Base-by-base conservation (phyloP, 2,113 vertebrate genomes). In the Coracopsis vasa region DNA sequence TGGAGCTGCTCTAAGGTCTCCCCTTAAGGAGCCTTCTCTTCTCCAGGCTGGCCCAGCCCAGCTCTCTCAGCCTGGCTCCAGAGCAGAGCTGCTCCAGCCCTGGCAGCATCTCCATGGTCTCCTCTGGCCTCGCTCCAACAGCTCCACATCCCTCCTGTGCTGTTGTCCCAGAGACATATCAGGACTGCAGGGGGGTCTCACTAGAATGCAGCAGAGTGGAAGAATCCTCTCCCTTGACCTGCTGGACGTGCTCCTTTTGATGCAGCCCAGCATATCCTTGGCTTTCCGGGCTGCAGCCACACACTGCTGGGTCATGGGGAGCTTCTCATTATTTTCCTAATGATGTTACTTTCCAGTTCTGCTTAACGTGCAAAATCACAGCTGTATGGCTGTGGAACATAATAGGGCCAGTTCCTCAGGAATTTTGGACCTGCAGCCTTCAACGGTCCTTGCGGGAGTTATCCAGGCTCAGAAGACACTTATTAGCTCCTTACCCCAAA, bases 381-480 rank as follows among this genome's bases (percentile, higher is more conserved):
- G 31, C 23, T 64, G 16, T 33, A 5, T 51, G 79, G 35, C 35
- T 64, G 23, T 47, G 35, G 56, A 81, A 78, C 0, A 3, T 24
- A 67, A 78, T 7, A 47, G 50, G 56, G 45, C 13, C 45, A 73
- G 50, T 69, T 79, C 58, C 65, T 65, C 24, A 69, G 73, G 80
- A 92, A 89, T 88, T 90, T 84, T 58, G 69, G 69, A 84, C 19
- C 67, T 58, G 28, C 31, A 91, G 41, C 25, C 41, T 93, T 94
- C 94, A 84, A 12, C 48, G 88, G 89, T 51, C 51, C 73, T 70
- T 80, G 41, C 29, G 92, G 86, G 94, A 96, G 90, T 88, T 79
- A 29, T 54, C 28, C 39, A 65, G n/a, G 51, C 69, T 93, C 80
- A 27, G 83, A 86, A 93, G 65, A 66, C 92, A 93, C 86, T 44